Percentiles rank a stretch among this genome's conserved stretches.
phyloP scores from a whole-genome alignment of 1,140 invertebrate genomes.

The Atta colombica region DNA sequence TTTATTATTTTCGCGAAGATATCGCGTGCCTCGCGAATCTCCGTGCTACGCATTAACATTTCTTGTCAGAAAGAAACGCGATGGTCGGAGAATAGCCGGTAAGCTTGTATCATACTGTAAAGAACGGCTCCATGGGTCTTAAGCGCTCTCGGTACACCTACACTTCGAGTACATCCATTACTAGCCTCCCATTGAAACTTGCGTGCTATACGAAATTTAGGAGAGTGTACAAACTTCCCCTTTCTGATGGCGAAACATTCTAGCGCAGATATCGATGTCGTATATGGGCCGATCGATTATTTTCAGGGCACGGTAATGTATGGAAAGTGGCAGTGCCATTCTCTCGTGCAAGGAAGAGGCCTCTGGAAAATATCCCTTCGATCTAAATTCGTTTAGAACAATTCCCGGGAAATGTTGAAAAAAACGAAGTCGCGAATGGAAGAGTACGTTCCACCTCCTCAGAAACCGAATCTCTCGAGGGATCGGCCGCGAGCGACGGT shows the following conservation, averaged over 20 bases:
- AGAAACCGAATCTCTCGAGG: conserved; percentile 14
- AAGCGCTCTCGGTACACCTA: conserved; percentile 17
- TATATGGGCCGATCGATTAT: conserved; percentile 32
- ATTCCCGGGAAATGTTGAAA: neutral
- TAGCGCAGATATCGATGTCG: neutral
- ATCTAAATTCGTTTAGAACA: conserved; percentile 33
- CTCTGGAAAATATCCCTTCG: neutral
- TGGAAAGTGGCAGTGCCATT: neutral
- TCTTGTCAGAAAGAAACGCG: conserved; percentile 24
- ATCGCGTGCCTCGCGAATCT: conserved; percentile 36
- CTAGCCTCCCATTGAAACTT: conserved; percentile 43
- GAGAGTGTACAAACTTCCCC: conserved; percentile 22
- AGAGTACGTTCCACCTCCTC: neutral
- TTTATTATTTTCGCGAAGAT: conserved; percentile 52
- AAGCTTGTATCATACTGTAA: conserved; percentile 32
- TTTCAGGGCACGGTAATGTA: conserved; percentile 12
- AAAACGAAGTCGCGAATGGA: conserved; percentile 3
- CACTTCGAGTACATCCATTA: conserved; percentile 46
- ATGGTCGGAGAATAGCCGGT: conserved; percentile 10
- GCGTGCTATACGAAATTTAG: conserved; percentile 40
- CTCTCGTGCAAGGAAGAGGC: neutral
- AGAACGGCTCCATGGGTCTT: conserved; percentile 8
- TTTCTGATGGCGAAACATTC: neutral
- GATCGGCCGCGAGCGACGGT: conserved; percentile 4
- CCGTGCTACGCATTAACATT: conserved; percentile 37